Evolutionary conservation across 2,113 vertebrate species (phyloP), one percentile per base, ranked within the genome.

Genomic region (Anolis carolinensis): DNA sequence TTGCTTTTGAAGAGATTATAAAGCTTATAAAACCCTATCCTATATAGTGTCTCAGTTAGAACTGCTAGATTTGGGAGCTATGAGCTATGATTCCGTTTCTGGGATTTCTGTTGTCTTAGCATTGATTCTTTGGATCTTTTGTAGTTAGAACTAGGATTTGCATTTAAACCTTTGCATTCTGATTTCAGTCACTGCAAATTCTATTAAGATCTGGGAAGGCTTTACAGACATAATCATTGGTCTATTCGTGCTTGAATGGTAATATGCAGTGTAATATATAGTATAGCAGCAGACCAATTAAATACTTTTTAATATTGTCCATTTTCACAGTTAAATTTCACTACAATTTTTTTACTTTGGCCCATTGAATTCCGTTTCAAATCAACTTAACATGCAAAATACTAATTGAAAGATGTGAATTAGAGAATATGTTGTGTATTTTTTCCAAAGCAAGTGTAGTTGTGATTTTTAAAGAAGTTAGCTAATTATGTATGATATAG

Each of bases 401-500:
- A 3, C 23, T n/a, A 62, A 5, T 39, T 86, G 55, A 71, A 79
- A 79, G 36, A 23, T 52, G 20, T 78, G 68, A 78, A 68, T 8
- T 50, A 85, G n/a, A 13, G 2, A 59, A 7, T 25, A 32, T 65
- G 21, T 20, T 32, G 2, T 48, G 23, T 39, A 10, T 27, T 55
- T 36, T 18, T 84, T 27, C 32, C 30, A 34, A 39, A n/a, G 55
- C 30, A 18, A 81, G 27, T 1, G 7, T 36, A 34, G 30, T 68
- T 1, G 9, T 63, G 1, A 16, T 7, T 86, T 88, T 90, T 84
- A 75, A 5, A 87, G 75, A 39, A 48, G 23, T 1, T 85, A 44
- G 9, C 71, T 90, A 74, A 91, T 80, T 13, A 23, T 32, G 76
- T 16, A 16, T 36, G 86, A 27, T 86, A 2, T 75, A 71, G 55